phyloP scores from a whole-genome alignment of 2,113 vertebrate genomes.

The Triplophysa siluroides region DNA sequence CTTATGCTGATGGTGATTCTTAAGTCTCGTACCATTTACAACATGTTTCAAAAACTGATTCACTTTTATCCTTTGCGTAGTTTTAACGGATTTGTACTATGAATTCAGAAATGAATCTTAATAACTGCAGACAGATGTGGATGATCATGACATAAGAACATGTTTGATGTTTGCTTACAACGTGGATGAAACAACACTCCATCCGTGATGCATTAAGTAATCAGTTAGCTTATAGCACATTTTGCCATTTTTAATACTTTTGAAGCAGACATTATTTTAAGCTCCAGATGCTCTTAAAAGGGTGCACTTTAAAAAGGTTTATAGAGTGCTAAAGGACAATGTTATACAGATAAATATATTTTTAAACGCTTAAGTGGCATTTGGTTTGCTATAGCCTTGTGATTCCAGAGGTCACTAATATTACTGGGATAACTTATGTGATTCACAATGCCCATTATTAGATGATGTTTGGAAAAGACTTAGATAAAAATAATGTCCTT shows the following conservation, averaged over 20 bases:
- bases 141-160: neutral
- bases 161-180: neutral
- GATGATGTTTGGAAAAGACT: neutral
- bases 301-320: neutral
- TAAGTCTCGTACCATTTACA: neutral
- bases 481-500: neutral
- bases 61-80: neutral
- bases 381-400: neutral
- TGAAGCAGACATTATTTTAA: neutral
- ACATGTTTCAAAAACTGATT: conserved; percentile 6
- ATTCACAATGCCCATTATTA: neutral
- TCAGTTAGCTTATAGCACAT: neutral
- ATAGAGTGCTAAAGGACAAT: no score
- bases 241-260: no score
- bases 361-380: no score
- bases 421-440: neutral
- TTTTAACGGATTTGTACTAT: neutral
- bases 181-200: neutral
- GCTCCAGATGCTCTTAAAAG: neutral
- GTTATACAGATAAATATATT: neutral
- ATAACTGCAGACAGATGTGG: neutral
- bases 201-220: neutral
- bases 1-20: conserved; percentile 37
- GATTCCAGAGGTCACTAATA: neutral
- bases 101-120: neutral